Evolutionary conservation across 2,797 vertebrate genomes (phyloP).

Genomic region (Botia almorhae): DNA sequence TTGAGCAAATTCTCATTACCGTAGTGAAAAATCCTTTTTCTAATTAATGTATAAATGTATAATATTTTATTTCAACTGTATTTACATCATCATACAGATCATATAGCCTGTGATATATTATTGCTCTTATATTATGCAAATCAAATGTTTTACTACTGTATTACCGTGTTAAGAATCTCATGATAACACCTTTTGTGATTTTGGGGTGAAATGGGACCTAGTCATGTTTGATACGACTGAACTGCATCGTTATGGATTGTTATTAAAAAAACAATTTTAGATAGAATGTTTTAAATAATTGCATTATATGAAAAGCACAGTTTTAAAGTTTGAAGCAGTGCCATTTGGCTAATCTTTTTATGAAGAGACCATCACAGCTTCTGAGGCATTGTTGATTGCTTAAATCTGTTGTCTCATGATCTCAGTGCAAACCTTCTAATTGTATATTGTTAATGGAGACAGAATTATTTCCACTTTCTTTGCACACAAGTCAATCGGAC

Average conservation of each 20-base stretch:
- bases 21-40: no score
- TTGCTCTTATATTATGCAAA: no score
- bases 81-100: no score
- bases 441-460: background rate
- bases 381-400: background rate
- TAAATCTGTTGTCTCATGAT: background rate
- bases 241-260: background rate
- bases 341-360: background rate
- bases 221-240: no score
- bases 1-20: background rate
- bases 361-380: background rate
- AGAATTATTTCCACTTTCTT: background rate
- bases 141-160: no score
- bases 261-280: background rate
- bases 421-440: background rate
- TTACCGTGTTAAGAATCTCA: no score
- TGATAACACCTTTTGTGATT: background rate
- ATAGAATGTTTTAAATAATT: no score
- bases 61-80: no score
- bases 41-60: no score
- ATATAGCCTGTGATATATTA: no score
- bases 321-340: background rate
- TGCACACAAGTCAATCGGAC: background rate
- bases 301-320: background rate
- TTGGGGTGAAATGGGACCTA: background rate